Conservation (phyloP, 2,888 invertebrate genomes). For the Trachelus stipa region DNA sequence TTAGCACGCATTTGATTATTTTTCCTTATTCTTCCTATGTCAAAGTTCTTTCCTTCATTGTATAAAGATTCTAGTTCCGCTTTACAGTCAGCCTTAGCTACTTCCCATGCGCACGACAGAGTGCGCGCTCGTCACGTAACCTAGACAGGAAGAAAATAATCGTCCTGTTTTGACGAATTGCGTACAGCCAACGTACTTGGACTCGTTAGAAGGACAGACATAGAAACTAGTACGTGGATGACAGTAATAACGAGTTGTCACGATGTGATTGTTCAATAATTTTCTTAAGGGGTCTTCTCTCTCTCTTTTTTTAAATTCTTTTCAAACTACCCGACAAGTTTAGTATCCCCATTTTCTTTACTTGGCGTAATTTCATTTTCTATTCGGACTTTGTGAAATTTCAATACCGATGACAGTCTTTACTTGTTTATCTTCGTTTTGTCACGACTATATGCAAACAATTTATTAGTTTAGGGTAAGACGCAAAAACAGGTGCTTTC, state of each 20-base stretch:
- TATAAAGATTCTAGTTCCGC: background rate
- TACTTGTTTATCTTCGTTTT: background rate
- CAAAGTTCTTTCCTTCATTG: background rate
- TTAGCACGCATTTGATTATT: background rate
- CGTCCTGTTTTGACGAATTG: conserved; percentile 1
- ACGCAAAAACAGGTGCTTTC: background rate
- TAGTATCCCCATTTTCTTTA: background rate
- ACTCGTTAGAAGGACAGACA: background rate
- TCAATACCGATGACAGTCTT: background rate
- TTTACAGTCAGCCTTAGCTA: background rate
- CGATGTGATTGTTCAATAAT: background rate
- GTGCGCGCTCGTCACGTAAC: background rate
- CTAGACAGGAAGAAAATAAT: background rate
- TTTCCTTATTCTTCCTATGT: background rate
- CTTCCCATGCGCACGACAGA: background rate
- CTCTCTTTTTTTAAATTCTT: background rate
- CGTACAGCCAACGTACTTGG: background rate
- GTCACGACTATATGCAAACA: background rate
- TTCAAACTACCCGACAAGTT: background rate
- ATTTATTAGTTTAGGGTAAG: background rate
- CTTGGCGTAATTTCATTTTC: background rate
- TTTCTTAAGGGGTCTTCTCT: background rate
- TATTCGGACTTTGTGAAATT: background rate
- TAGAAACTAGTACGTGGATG: background rate
- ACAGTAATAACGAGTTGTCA: background rate